A percentile compares a stretch with the other conserved stretches of the same genome.
Conservation (phyloP, 2,888 invertebrate genomes). For the Mythimna impura region DNA sequence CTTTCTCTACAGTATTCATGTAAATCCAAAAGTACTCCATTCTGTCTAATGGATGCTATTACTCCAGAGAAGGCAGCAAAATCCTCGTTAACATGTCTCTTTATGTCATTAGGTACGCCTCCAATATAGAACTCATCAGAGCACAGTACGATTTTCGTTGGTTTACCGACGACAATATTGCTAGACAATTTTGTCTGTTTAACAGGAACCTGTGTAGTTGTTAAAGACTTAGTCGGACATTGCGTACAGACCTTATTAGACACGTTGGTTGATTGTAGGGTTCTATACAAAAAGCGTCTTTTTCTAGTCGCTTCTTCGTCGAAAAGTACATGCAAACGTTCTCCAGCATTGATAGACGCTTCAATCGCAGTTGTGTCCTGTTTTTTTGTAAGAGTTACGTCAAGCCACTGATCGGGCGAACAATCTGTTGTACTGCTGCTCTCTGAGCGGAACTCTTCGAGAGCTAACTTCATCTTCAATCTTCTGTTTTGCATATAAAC, state of each 20-base stretch:
- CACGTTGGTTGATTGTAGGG: not conserved
- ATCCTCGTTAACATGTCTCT: slow-evolving; percentile 69
- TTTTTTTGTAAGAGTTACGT: slow-evolving; percentile 79
- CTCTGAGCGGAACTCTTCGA: slow-evolving; percentile 76
- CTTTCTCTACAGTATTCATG: slow-evolving; percentile 78
- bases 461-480: slow-evolving; percentile 79
- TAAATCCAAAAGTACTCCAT: slow-evolving; percentile 77
- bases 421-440: slow-evolving; percentile 80
- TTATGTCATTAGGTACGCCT: slow-evolving; percentile 75
- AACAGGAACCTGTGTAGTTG: not conserved
- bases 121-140: slow-evolving; percentile 82
- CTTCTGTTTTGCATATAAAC: slow-evolving; percentile 81
- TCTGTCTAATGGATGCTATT: slow-evolving; percentile 78
- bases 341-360: slow-evolving; percentile 80
- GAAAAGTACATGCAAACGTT: slow-evolving; percentile 79
- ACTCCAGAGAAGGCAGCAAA: slow-evolving; percentile 75
- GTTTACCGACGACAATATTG: not conserved
- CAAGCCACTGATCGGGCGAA: slow-evolving; percentile 82
- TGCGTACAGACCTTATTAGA: not conserved
- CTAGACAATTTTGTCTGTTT: not conserved
- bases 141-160: slow-evolving; percentile 68
- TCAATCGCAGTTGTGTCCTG: slow-evolving; percentile 81
- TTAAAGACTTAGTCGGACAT: not conserved
- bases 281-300: slow-evolving; percentile 40
- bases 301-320: slow-evolving; percentile 62